Base-by-base conservation (phyloP, 2,113 vertebrate species). In the Mixornis gularis region DNA sequence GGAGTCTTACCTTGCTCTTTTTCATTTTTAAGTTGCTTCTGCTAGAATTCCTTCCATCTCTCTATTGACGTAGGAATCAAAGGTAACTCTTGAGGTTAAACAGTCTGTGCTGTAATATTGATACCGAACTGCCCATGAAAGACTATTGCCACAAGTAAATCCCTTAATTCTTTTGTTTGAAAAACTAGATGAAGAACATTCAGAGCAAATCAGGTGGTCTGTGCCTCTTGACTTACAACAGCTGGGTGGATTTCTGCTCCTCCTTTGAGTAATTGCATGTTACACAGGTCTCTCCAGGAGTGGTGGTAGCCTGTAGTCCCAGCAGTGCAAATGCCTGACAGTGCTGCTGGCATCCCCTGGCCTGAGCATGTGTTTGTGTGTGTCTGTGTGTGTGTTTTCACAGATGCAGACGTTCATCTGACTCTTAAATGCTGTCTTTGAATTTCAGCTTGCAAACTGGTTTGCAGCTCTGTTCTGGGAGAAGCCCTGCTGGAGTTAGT, bases 401-500 rank as follows among this genome's bases (percentile, higher is more conserved):
- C 38, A 51, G 76, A 32, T 62, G 62, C 32, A 56, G 56, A 46
- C 3, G 0, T 66, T 87, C 40, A 63, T 53, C 40, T 77, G 51
- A 19, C 29, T 82, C 29, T 79, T 44, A 30, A 27, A 79, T 85
- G 53, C 66, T 86, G 53, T 79, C 44, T 79, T 76, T 92, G 80
- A 76, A 89, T 80, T 83, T 84, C 69, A 58, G 49, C 65, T 84
- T 73, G 63, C 70, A 87, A 51, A 90, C 74, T 69, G 79, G 59
- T 85, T 94, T 73, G 85, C 70, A 81, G 60, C 65, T 74, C 41
- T 64, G 25, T 36, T 48, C 43, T 81, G 64, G 56, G 41, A 90
- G 83, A 94, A 84, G 69, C 69, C 46, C 29, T 79, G 58, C 51
- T 70, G 58, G 71, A 72, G 70, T 62, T 69, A 41, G 26, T 86